Percentiles rank a stretch among this genome's conserved stretches.
phyloP scores from a whole-genome alignment of 2,888 invertebrate genomes.

The Empis livida region DNA sequence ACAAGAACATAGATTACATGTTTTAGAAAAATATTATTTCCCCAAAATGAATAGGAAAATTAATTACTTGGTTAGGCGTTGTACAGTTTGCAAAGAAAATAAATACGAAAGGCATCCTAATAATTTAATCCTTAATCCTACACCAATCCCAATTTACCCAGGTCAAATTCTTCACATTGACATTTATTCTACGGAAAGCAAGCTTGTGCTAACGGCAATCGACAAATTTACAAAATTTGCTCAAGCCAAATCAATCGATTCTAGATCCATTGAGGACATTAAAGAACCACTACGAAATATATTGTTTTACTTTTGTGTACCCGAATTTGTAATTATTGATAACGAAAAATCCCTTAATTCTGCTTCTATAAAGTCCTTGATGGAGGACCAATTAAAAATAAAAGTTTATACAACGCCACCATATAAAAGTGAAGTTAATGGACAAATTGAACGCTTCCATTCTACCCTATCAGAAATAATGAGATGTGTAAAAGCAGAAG shows the following conservation, averaged over 20 bases:
- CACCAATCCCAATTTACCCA: constrained; percentile 7
- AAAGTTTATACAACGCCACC: constrained; percentile 4
- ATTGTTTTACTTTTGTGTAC: too few species aligned
- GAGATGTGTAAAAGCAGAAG: constrained; percentile 1
- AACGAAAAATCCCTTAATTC: constrained; percentile 6
- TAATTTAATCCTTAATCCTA: background rate
- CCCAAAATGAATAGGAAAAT: constrained; percentile 1
- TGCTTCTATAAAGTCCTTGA: constrained; percentile 1
- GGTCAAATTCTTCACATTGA: constrained; percentile 6
- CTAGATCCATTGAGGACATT: constrained; percentile 7
- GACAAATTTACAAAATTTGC: constrained; percentile 12
- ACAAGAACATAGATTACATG: constrained; percentile 4
- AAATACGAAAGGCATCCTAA: constrained; percentile 4
- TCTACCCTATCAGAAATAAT: constrained; percentile 6
- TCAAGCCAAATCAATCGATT: constrained; percentile 2
- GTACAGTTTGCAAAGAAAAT: constrained; percentile 1
- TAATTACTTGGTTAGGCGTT: background rate
- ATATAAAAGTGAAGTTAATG: constrained; percentile 6
- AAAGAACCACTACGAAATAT: constrained; percentile 7
- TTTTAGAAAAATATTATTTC: constrained; percentile 5
- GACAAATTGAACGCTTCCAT: constrained; percentile 6
- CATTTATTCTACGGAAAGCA: constrained; percentile 7
- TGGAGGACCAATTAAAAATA: constrained; percentile 5
- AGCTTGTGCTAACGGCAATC: constrained; percentile 8
- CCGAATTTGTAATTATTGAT: too few species aligned